Evolutionary conservation across 2,888 invertebrate species (phyloP), one percentile per base, ranked within the genome.

Genomic region (Drosophila flavopinicola): DNA sequence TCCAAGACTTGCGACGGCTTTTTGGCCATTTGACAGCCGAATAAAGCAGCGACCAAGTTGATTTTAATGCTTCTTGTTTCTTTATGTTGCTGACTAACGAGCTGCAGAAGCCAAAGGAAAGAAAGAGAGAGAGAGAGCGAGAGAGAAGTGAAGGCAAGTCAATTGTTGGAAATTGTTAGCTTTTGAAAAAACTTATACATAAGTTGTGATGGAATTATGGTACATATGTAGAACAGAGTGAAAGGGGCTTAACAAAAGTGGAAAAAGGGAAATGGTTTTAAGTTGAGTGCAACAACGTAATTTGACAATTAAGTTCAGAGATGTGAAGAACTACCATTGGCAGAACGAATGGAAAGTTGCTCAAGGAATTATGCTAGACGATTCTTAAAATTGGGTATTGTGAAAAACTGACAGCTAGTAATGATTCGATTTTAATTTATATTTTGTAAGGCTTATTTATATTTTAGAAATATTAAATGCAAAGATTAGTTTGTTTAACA

Each of bases 21-120:
- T 57, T 44, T 63, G 60, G 54, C 69, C 69, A 69, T 83, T 67
- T 85, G 74, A 85, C 82, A 78, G 78, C 61, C 52, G 61, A 59
- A 70, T 63, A 66, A 70, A 56, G 58, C 64, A 56, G 58, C 64
- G 32, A 56, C 54, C 59, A 77, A 75, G 53, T 69, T 75, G 58
- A 68, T 69, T 72, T 76, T 68, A 57, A 76, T 68, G 60, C 49
- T 45, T 42, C 58, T 58, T 58, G 47, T 20, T 54, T 30, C 6
- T 52, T 35, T 15, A 23, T 56, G 27, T 7, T 20, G 10, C 32
- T 48, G 41, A 53, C 66, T 72, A 66, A 69, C 66, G 66, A 69
- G 52, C 64, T 53, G 38, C 41, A 24, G 24, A 25, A 24, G n/a
- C 32, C 11, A 42, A 25, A 30, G 6, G 4, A 13, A 30, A 9